Evolutionary conservation across 2,888 invertebrate species (phyloP).

Genomic region (Agrochola circellaris): DNA sequence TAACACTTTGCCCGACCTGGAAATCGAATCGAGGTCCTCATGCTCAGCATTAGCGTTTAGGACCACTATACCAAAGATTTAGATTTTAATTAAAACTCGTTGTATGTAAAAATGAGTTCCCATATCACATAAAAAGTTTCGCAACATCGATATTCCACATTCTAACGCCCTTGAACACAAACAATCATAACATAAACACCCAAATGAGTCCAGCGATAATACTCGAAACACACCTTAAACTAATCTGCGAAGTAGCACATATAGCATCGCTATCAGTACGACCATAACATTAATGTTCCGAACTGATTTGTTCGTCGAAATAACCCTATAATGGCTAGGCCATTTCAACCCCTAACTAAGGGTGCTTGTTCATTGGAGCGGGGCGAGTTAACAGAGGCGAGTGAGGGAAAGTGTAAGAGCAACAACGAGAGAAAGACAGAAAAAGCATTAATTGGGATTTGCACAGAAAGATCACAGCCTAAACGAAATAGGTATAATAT

Average conservation of each 20-base stretch:
- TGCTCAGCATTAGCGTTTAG: too few species aligned
- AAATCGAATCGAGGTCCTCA: too few species aligned
- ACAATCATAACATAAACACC: slow-evolving; percentile 25
- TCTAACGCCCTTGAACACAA: slow-evolving; percentile 32
- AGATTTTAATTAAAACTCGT: background rate
- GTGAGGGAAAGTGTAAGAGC: background rate
- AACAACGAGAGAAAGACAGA: background rate
- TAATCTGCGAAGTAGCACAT: slow-evolving; percentile 51
- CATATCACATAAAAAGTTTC: slow-evolving; percentile 5
- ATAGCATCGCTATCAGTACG: slow-evolving; percentile 52
- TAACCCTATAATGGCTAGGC: slow-evolving; percentile 61
- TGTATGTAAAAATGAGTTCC: background rate
- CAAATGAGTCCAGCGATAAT: slow-evolving; percentile 33
- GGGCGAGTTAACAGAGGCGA: background rate
- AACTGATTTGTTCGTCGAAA: slow-evolving; percentile 68
- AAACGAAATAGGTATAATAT: too few species aligned
- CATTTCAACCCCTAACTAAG: slow-evolving; percentile 50
- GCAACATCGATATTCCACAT: background rate
- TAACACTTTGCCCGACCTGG: too few species aligned
- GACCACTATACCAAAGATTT: too few species aligned
- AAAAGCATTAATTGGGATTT: background rate
- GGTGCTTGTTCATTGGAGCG: slow-evolving; percentile 22
- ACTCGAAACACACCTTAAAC: slow-evolving; percentile 48
- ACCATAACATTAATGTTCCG: slow-evolving; percentile 55
- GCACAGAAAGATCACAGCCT: background rate